These are phyloP conservation scores for Forpus xanthops DNA, from an alignment of 2,797 vertebrate species.

Conservation along the genomic window DNA sequence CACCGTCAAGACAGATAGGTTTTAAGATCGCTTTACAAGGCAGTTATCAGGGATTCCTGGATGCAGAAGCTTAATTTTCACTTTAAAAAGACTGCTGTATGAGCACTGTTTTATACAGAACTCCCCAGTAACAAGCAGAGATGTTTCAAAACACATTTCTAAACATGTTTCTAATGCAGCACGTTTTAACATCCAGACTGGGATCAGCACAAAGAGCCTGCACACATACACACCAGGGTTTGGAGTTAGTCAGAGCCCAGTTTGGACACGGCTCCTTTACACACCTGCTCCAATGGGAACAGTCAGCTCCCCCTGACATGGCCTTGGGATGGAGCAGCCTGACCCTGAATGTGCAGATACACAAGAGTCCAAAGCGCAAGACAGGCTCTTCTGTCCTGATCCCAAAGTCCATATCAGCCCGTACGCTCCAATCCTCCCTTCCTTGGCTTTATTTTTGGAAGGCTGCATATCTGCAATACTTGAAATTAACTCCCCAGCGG, in stretches of 20 bases:
- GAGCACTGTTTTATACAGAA: not conserved
- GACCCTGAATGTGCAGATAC: not conserved
- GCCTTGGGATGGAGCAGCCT: not conserved
- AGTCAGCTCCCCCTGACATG: not conserved
- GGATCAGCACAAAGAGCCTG: not conserved
- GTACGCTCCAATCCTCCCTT: rapidly evolving
- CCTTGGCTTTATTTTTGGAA: not conserved
- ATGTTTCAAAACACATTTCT: not conserved
- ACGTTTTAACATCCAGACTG: not conserved
- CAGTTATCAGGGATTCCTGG: not conserved
- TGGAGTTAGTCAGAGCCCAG: not conserved
- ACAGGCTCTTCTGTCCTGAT: not conserved
- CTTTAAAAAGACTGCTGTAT: not conserved
- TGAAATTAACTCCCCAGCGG: not conserved
- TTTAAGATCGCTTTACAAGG: conserved; percentile 3
- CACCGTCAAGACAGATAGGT: not conserved
- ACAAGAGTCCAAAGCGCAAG: rapidly evolving
- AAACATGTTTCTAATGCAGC: not conserved
- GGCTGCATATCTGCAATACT: not conserved
- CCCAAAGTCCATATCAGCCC: not conserved
- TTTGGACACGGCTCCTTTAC: not conserved
- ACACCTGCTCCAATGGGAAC: not conserved
- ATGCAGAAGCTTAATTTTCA: not conserved
- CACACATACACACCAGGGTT: rapidly evolving
- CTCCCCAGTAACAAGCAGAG: not conserved